These are phyloP conservation scores for Hoplias malabaricus DNA, from an alignment of 2,113 vertebrate genomes.

Conservation along the genomic window DNA sequence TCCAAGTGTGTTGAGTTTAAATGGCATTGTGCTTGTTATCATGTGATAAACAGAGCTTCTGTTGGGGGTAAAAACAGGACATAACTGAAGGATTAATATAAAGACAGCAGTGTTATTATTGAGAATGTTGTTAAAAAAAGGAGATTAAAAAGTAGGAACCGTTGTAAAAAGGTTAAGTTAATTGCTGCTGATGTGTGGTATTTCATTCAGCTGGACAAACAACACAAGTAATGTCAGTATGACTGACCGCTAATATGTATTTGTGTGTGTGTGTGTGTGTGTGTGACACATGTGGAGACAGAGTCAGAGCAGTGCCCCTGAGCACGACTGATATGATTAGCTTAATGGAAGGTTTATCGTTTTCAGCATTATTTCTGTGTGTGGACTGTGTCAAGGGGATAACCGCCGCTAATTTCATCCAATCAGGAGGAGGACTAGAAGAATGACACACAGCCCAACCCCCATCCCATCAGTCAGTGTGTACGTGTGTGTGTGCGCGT, in stretches of 20 bases:
- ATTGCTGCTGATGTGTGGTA: not conserved
- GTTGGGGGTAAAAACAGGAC: too few relatives aligned
- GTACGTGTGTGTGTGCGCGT: not conserved
- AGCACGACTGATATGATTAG: constrained; percentile 37
- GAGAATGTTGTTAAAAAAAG: too few relatives aligned
- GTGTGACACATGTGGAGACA: constrained; percentile 1
- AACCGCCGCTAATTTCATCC: constrained; percentile 43
- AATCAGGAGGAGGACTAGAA: constrained; percentile 24
- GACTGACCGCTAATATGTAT: not conserved
- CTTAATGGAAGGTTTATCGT: constrained; percentile 36
- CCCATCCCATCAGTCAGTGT: constrained; percentile 27
- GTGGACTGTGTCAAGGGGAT: constrained; percentile 33
- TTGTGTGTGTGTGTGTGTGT: not conserved
- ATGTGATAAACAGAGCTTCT: too few relatives aligned
- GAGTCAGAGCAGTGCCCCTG: constrained; percentile 26
- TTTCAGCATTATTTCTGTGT: constrained; percentile 34
- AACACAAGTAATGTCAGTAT: not conserved
- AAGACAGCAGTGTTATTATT: too few relatives aligned
- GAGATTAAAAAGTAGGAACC: too few relatives aligned
- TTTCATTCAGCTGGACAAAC: not conserved
- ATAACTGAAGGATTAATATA: too few relatives aligned
- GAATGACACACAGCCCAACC: constrained; percentile 1
- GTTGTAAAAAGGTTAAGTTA: not conserved
- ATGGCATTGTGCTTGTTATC: too few relatives aligned
- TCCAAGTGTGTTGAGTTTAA: too few relatives aligned